phyloP scores from a whole-genome alignment of 2,113 vertebrate genomes.

The Tragulus kanchil region DNA sequence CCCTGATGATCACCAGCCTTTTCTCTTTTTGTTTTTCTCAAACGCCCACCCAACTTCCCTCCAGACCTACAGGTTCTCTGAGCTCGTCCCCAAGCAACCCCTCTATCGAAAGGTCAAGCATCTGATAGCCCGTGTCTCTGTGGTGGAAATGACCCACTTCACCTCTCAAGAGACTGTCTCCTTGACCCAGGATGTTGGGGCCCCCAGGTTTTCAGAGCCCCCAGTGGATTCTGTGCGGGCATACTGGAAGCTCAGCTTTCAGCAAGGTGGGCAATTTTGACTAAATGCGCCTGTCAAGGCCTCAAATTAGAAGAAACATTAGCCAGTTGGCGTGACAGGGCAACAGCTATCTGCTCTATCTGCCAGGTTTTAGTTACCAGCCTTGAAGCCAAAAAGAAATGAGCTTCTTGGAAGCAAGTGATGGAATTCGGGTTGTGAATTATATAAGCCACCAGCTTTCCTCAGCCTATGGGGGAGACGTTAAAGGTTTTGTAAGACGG shows the following conservation, averaged over 20 bases:
- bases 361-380: slow-evolving; percentile 54
- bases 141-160: not conserved
- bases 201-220: not conserved
- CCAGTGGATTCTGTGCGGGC: slow-evolving; percentile 41
- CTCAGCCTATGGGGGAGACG: slow-evolving; percentile 20
- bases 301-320: slow-evolving; percentile 70
- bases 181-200: slow-evolving; percentile 1
- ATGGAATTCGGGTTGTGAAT: slow-evolving; percentile 56
- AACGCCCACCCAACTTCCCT: not conserved
- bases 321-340: slow-evolving; percentile 56
- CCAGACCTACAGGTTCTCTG: not conserved
- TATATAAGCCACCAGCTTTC: slow-evolving; percentile 58
- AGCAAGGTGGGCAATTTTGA: slow-evolving; percentile 62
- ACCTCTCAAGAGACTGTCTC: not conserved
- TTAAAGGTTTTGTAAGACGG: slow-evolving; percentile 8
- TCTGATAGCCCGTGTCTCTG: not conserved
- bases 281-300: slow-evolving; percentile 59
- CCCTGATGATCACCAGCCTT: not conserved
- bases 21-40: not conserved
- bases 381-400: slow-evolving; percentile 61
- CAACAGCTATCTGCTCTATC: slow-evolving; percentile 41
- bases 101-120: not conserved
- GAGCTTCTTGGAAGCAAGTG: slow-evolving; percentile 70
- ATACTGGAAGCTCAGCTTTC: slow-evolving; percentile 63
- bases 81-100: not conserved